These are phyloP conservation scores for Phyllostomus discolor DNA, from an alignment of 2,113 vertebrate species.

Conservation along the genomic window DNA sequence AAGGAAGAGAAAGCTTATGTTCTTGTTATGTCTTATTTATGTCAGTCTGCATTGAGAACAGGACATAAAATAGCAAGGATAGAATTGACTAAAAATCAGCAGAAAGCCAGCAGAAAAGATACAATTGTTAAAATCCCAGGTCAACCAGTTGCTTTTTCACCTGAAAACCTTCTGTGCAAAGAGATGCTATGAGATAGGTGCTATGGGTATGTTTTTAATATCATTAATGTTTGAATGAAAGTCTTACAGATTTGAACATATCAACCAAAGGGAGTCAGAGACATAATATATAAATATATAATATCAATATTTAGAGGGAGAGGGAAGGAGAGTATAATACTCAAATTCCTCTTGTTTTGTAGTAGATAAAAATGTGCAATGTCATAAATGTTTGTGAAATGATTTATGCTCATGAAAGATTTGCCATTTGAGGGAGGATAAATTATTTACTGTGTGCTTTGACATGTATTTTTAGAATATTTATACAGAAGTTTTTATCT, in stretches of 20 bases:
- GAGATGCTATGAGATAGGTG: not conserved
- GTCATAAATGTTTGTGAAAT: not conserved
- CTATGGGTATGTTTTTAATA: not conserved
- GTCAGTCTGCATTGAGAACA: not conserved
- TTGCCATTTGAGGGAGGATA: not conserved
- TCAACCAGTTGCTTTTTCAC: not conserved
- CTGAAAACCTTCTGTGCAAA: not conserved
- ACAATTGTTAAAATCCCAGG: not conserved
- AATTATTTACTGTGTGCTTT: not conserved
- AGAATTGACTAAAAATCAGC: not conserved
- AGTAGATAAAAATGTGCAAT: not conserved
- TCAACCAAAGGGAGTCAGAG: not conserved
- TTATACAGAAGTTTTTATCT: not conserved
- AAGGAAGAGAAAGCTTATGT: not conserved
- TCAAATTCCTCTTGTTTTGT: not conserved
- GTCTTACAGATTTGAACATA: not conserved
- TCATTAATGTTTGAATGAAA: not conserved
- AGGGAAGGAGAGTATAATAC: not conserved
- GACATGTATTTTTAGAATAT: not conserved
- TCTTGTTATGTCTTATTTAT: not conserved
- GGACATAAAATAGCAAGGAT: not conserved
- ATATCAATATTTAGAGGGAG: not conserved
- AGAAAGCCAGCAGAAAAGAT: not conserved
- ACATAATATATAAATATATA: not conserved
- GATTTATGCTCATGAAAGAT: not conserved